A percentile compares a stretch with the other conserved stretches of the same genome.
phyloP scores from a whole-genome alignment of 1,140 invertebrate species.

The Cephus cinctus region DNA sequence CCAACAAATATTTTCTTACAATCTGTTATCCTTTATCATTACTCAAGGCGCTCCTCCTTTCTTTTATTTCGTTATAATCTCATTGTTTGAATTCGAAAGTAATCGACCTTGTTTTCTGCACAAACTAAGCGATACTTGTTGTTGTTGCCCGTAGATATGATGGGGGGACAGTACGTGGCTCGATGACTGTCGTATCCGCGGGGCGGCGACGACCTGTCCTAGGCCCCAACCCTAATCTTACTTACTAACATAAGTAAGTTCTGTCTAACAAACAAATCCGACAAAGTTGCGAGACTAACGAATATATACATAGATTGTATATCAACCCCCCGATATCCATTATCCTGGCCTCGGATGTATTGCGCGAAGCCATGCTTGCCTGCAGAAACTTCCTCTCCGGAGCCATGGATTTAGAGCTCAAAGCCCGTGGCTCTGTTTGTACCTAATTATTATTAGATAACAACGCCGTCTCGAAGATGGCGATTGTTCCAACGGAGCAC shows the following conservation, averaged over 20 bases:
- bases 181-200: conserved; percentile 59
- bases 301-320: too few species aligned
- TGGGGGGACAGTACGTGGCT: conserved; percentile 59
- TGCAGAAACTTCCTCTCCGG: conserved; percentile 17
- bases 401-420: conserved; percentile 41
- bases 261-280: conserved; percentile 56
- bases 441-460: conserved; percentile 11
- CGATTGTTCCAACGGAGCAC: conserved; percentile 7
- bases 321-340: conserved; percentile 41
- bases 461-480: conserved; percentile 6
- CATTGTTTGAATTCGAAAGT: too few species aligned
- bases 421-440: conserved; percentile 41
- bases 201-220: conserved; percentile 59
- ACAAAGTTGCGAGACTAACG: conserved; percentile 43
- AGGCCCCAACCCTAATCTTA: conserved; percentile 58
- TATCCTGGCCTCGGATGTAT: conserved; percentile 51
- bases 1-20: not conserved
- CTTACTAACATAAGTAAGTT: conserved; percentile 61
- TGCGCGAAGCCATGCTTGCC: conserved; percentile 53
- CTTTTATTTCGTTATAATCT: too few species aligned
- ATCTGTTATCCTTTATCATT: too few species aligned
- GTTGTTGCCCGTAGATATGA: conserved; percentile 58
- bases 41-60: conserved; percentile 11
- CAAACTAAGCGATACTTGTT: conserved; percentile 56
- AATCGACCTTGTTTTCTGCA: conserved; percentile 56